Conservation (phyloP, 2,113 vertebrate genomes). For the Hipposideros armiger region DNA sequence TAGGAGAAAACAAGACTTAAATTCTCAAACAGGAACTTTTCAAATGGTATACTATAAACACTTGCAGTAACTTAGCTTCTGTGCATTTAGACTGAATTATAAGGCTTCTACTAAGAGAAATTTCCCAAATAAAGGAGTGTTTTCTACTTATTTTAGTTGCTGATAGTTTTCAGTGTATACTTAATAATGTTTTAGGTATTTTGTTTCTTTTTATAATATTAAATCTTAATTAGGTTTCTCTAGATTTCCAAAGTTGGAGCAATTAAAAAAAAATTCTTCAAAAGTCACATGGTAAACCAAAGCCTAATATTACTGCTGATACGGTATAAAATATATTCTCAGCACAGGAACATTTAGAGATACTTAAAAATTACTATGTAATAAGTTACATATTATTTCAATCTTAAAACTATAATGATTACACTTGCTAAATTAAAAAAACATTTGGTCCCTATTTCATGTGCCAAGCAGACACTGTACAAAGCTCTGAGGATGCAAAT, state of each 20-base stretch:
- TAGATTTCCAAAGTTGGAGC: constrained; percentile 51
- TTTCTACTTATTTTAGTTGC: constrained; percentile 56
- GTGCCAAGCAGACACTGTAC: background rate
- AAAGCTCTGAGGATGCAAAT: constrained; percentile 34
- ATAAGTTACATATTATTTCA: background rate
- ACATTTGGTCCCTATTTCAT: background rate
- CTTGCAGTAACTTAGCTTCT: background rate
- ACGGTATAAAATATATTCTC: background rate
- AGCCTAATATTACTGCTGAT: constrained; percentile 22
- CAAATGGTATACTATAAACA: background rate
- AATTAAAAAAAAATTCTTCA: background rate
- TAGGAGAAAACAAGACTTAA: constrained; percentile 14
- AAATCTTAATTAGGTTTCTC: background rate
- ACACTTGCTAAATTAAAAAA: background rate
- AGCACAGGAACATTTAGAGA: constrained; percentile 6
- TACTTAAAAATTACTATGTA: constrained; percentile 32
- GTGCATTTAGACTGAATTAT: constrained; percentile 2
- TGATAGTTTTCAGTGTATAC: constrained; percentile 24
- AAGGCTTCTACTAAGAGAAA: background rate
- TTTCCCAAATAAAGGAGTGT: constrained; percentile 46
- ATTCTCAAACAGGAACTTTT: constrained; percentile 55
- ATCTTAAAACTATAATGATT: background rate
- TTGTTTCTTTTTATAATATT: constrained; percentile 41
- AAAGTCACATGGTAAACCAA: constrained; percentile 18
- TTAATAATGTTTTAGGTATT: constrained; percentile 1